Conservation (phyloP, 2,797 vertebrate species). For the Lycodopsis pacificus region DNA sequence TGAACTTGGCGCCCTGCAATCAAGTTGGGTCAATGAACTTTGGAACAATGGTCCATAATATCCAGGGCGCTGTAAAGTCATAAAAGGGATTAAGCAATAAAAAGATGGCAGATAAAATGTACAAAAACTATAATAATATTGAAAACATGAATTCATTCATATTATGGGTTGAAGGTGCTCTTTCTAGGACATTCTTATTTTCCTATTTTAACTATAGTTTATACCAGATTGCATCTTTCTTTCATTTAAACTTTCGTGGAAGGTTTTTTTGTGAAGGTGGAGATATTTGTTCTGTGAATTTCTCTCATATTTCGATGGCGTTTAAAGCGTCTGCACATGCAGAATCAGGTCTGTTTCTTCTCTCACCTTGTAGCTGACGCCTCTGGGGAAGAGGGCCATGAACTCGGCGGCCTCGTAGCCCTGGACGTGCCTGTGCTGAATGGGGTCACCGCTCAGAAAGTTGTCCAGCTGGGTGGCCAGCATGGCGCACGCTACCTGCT, state of each 20-base stretch:
- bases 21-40: background rate
- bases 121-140: too few relatives aligned
- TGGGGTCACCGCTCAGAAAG: slow-evolving; percentile 87
- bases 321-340: background rate
- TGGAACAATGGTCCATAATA: background rate
- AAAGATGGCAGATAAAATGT: background rate
- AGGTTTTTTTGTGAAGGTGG: too few relatives aligned
- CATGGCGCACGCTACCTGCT: slow-evolving; percentile 91
- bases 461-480: slow-evolving; percentile 91
- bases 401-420: slow-evolving; percentile 89
- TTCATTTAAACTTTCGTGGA: too few relatives aligned
- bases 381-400: slow-evolving; percentile 90
- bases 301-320: background rate
- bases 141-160: too few relatives aligned
- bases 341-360: background rate
- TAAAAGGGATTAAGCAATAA: slow-evolving; percentile 17
- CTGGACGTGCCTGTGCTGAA: slow-evolving; percentile 91
- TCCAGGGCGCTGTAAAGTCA: background rate
- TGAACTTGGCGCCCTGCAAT: background rate
- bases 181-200: too few relatives aligned
- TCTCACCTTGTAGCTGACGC: slow-evolving; percentile 93
- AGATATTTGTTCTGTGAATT: background rate
- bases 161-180: too few relatives aligned
- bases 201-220: too few relatives aligned
- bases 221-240: too few relatives aligned